Evolutionary conservation across 2,888 invertebrate species (phyloP).

Genomic region (Cataglyphis albicans): DNA sequence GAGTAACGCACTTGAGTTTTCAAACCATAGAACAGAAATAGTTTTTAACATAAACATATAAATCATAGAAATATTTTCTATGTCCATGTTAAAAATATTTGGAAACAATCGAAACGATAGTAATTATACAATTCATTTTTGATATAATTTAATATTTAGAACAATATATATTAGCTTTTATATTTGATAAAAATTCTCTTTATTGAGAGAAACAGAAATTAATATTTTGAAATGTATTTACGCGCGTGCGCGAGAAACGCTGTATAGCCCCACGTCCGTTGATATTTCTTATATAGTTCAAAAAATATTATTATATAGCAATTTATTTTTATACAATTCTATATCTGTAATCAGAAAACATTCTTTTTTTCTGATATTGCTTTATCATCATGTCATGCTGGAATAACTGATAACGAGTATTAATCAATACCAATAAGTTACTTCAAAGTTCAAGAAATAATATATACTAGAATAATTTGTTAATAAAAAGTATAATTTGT

Average conservation of each 20-base stretch:
- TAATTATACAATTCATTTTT: neutral
- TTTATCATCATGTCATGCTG: neutral
- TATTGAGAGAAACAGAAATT: neutral
- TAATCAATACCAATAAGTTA: neutral
- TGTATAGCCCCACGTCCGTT: neutral
- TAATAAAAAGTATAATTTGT: constrained; percentile 22
- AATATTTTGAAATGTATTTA: neutral
- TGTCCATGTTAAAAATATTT: neutral
- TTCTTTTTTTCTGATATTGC: neutral
- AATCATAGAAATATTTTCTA: too few species aligned
- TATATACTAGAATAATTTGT: neutral
- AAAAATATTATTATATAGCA: neutral
- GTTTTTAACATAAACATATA: too few species aligned
- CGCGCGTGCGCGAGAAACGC: neutral
- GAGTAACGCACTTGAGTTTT: too few species aligned
- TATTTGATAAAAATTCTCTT: neutral
- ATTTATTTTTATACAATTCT: neutral
- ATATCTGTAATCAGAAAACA: neutral
- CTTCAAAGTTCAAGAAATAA: neutral
- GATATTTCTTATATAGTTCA: neutral
- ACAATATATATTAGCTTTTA: neutral
- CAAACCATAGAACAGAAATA: too few species aligned
- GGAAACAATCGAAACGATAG: neutral
- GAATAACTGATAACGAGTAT: neutral
- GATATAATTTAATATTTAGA: neutral